Evolutionary conservation across 1,140 invertebrate genomes (phyloP), one percentile per base, ranked within the genome.

Genomic region (Choristoneura fumiferana): DNA sequence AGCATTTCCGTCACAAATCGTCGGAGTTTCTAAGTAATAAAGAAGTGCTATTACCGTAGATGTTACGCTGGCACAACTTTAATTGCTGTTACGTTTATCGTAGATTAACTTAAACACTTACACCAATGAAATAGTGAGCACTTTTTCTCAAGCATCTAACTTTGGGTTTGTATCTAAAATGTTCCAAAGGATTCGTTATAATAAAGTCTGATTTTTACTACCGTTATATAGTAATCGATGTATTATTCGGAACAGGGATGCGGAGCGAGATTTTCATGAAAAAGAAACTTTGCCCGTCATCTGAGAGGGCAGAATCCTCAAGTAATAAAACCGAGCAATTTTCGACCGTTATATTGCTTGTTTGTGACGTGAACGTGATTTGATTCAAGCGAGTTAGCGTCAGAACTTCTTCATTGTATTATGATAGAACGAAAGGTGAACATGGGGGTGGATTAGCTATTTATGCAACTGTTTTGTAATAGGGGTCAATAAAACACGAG

Each of bases 301-400:
- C 14, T 29, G 22, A 49, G 43, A 49, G 43, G 22, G 22, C 43
- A 49, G n/a, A 15, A 17, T 12, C 29, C 39, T 22, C 22, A 6
- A 22, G 39, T 57, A 57, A 57, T 57, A 57, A 57, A 57, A 43
- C 22, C 12, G 38, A 18, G 15, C 39, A 57, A 36, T 57, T 40
- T 57, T 45, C 55, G 29, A 43, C 12, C 55, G 55, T 45, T 18
- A 57, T 57, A 57, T 57, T 37, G 29, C 12, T 40, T 55, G 39
- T 57, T 45, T 57, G 55, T 45, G 33, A 34, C 29, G 38, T 14
- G 13, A 33, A 45, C 39, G 33, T 57, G 55, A 43, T 57, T 45
- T 57, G 55, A 45, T 57, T 57, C 17, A 10, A 22, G 39, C 29
- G n/a, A 12, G 39, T 57, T 57, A 34, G 34, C 35, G 38, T 29